Percentiles rank a stretch among this genome's conserved stretches.
These are phyloP conservation scores for Benthochromis sp. DNA, from an alignment of 2,113 vertebrate species.

Conservation along the genomic window DNA sequence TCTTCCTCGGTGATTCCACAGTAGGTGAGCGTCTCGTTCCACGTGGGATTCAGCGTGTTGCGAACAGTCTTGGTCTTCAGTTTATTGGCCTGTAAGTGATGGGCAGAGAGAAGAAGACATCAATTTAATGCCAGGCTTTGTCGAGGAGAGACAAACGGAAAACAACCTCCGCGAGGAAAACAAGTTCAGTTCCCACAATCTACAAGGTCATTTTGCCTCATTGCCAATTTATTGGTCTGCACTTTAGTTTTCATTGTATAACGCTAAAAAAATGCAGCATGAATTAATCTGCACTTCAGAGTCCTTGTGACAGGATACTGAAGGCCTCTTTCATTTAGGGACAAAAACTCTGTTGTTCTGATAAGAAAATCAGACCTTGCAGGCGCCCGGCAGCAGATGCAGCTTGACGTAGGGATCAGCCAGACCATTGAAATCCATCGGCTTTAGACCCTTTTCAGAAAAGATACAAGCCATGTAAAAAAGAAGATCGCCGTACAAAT, in stretches of 20 bases:
- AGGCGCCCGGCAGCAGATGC: conserved; percentile 81
- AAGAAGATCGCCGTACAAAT: not conserved
- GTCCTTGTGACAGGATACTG: not conserved
- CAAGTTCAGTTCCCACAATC: not conserved
- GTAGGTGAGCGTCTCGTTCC: conserved; percentile 84
- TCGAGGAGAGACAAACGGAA: not conserved
- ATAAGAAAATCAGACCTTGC: conserved; percentile 71
- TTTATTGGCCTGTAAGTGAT: conserved; percentile 78
- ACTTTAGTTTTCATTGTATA: not conserved
- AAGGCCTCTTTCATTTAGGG: not conserved
- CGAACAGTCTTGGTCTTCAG: conserved; percentile 84
- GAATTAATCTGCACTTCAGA: not conserved
- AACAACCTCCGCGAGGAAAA: not conserved
- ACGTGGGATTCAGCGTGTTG: conserved; percentile 83
- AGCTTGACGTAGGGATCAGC: conserved; percentile 85
- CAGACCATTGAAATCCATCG: conserved; percentile 87
- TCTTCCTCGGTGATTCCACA: conserved; percentile 83
- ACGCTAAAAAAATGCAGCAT: not conserved
- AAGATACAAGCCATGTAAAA: not conserved
- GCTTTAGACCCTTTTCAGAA: conserved; percentile 75
- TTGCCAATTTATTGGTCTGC: not conserved
- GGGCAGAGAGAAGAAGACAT: not conserved
- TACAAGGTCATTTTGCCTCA: not conserved
- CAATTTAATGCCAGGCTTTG: not conserved
- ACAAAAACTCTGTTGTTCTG: not conserved